Conservation (phyloP, 2,113 vertebrate species). For the Nycticorax nycticorax region DNA sequence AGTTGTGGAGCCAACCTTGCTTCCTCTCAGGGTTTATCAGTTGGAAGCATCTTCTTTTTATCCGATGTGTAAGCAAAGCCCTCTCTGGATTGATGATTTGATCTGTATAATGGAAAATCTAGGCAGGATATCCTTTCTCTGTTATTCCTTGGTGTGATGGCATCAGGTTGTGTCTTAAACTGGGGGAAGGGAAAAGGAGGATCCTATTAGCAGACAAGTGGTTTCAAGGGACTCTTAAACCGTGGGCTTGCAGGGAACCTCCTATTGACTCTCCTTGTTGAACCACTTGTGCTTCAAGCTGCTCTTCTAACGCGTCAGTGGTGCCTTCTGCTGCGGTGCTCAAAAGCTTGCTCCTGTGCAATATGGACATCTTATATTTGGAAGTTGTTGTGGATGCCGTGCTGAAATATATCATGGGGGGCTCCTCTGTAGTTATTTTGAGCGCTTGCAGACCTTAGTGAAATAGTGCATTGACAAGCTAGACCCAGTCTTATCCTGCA, state of each 20-base stretch:
- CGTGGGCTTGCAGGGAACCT: background rate
- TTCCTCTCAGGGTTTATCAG: constrained; percentile 43
- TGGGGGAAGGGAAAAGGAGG: constrained; percentile 44
- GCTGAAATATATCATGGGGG: constrained; percentile 24
- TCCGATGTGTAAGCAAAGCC: constrained; percentile 22
- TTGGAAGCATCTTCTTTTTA: constrained; percentile 48
- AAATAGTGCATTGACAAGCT: constrained; percentile 23
- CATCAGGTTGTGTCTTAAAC: constrained; percentile 29
- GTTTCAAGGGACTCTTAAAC: constrained; percentile 32
- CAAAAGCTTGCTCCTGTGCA: background rate
- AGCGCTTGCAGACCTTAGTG: constrained; percentile 32
- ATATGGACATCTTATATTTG: background rate
- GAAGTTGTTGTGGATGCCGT: constrained; percentile 7
- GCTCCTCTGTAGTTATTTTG: constrained; percentile 54
- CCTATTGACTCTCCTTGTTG: background rate
- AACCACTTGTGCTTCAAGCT: background rate
- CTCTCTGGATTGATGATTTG: constrained; percentile 21
- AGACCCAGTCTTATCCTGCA: background rate
- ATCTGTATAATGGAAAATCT: constrained; percentile 56
- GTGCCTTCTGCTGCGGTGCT: background rate
- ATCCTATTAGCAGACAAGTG: constrained; percentile 1
- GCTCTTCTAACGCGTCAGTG: background rate
- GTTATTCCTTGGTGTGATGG: constrained; percentile 63
- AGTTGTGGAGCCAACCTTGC: constrained; percentile 48
- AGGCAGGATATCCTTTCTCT: constrained; percentile 66